Evolutionary conservation across 2,113 vertebrate genomes (phyloP), one percentile per base, ranked within the genome.

Genomic region (Proteles cristata): DNA sequence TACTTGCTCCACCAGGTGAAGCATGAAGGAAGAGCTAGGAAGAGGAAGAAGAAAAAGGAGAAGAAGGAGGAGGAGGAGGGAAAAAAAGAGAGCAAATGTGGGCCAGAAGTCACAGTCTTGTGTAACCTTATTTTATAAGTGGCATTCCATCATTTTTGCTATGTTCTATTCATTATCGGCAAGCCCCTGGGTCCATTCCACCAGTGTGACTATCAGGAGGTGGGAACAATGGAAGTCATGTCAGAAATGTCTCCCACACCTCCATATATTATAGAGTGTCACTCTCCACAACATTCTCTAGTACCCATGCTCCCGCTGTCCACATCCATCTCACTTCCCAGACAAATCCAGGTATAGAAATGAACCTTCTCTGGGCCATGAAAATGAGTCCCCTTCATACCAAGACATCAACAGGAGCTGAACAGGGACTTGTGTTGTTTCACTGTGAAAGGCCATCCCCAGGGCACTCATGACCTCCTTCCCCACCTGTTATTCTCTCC

Each of bases 21-120:
- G 17, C 12, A 16, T 5, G 26, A 87, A 14, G 25, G 25, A 43
- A 21, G 31, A 43, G 4, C 23, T 7, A 68, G 31, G 6, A 26
- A 71, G 28, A 25, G 7, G 26, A 14, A 26, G 15, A n/a, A 11
- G 33, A 4, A 11, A 7, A 4, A 11, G n/a, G 3, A 11, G 16
- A 23, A 31, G 26, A 1, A 31, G 26, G 14, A n/a, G 17, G 0
- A 2, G 14, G 11, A 25, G 21, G 45, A 12, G 5, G 25, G 11
- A 15, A 23, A 19, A 26, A 2, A 33, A 28, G 16, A 7, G 4
- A 73, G 31, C 4, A 48, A 25, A n/a, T 1, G 26, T 5, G 12
- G 65, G 48, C 19, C 0, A 3, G 61, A 83, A 39, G 58, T 73
- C n/a, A 25, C 39, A 14, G 26, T 35, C 35, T 79, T 31, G 2